These are phyloP conservation scores for Burhinus oedicnemus DNA, from an alignment of 2,113 vertebrate species.

Conservation along the genomic window DNA sequence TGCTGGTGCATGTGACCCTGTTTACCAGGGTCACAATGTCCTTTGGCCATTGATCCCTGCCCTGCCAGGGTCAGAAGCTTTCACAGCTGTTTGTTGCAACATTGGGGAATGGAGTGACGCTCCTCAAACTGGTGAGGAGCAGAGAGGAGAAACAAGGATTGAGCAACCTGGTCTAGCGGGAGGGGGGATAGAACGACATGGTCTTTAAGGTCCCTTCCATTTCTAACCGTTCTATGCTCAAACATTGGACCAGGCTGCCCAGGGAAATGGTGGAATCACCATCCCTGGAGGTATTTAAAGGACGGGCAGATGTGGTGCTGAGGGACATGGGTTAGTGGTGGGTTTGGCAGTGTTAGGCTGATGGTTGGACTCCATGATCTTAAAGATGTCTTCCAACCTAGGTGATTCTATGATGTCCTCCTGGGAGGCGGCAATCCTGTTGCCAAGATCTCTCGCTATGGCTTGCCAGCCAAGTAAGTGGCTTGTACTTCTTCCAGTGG, in stretches of 20 bases:
- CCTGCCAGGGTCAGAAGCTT: not conserved
- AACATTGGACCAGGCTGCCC: too few species aligned
- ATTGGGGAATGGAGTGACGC: fast-evolving
- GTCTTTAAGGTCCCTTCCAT: not conserved
- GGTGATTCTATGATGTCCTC: not conserved
- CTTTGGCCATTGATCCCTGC: not conserved
- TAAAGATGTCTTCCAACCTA: too few species aligned
- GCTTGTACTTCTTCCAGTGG: not conserved
- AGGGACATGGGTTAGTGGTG: too few species aligned
- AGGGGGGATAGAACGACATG: not conserved
- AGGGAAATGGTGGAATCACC: too few species aligned
- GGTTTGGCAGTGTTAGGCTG: too few species aligned
- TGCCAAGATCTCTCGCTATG: not conserved
- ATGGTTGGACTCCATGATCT: too few species aligned
- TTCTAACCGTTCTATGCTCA: too few species aligned
- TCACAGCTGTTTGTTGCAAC: not conserved
- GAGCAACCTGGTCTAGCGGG: not conserved
- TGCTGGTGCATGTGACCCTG: not conserved
- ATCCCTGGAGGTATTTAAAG: too few species aligned
- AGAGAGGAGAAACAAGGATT: not conserved
- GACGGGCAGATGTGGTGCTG: too few species aligned
- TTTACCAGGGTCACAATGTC: not conserved
- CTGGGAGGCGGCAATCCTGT: fast-evolving
- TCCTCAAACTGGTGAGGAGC: not conserved
- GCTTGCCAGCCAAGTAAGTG: not conserved